Conservation (phyloP, 2,888 invertebrate genomes). For the Mimumesa dahlbomi region DNA sequence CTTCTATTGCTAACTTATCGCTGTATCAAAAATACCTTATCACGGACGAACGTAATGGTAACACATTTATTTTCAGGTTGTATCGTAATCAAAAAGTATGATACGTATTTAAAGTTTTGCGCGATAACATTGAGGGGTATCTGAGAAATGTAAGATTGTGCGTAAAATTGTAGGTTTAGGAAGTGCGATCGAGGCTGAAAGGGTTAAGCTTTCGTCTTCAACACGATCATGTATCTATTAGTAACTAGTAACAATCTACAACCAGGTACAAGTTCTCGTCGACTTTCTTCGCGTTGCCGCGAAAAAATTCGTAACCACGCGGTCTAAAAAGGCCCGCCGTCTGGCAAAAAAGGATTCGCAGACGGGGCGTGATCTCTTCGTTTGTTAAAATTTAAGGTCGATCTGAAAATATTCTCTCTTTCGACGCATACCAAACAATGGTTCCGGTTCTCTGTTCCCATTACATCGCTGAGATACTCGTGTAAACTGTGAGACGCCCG, state of each 20-base stretch:
- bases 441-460: conserved; percentile 26
- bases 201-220: conserved; percentile 20
- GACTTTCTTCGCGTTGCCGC: conserved; percentile 5
- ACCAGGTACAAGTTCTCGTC: conserved; percentile 56
- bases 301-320: conserved; percentile 12
- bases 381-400: conserved; percentile 25
- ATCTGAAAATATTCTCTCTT: conserved; percentile 44
- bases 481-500: conserved; percentile 38
- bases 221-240: conserved; percentile 39
- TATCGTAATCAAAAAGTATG: too few species aligned
- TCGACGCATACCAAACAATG: conserved; percentile 38
- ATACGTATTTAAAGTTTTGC: too few species aligned
- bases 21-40: too few species aligned
- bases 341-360: conserved; percentile 24
- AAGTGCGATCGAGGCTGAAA: conserved; percentile 25
- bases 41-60: too few species aligned
- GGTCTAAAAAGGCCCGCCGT: conserved; percentile 31
- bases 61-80: too few species aligned
- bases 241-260: conserved; percentile 56
- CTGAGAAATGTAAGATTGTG: too few species aligned
- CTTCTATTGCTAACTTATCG: too few species aligned
- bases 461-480: conserved; percentile 18
- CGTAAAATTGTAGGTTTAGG: too few species aligned
- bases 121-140: too few species aligned
- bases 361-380: conserved; percentile 1